A percentile compares a stretch with the other conserved stretches of the same genome.
These are phyloP conservation scores for Paelopatides confundens DNA, from an alignment of 53 echinoderm and acorn worm genomes.

Conservation along the genomic window DNA sequence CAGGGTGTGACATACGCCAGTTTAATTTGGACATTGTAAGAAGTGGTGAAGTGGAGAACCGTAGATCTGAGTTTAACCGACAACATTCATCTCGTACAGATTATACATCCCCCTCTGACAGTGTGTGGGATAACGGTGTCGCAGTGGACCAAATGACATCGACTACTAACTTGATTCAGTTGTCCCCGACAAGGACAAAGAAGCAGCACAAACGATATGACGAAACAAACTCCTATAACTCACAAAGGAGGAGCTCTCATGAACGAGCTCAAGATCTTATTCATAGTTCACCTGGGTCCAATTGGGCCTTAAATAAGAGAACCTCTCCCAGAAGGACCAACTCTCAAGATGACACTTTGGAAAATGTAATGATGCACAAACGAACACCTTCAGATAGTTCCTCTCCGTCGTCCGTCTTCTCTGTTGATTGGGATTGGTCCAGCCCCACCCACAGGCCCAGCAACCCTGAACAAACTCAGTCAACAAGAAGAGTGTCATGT, in stretches of 20 bases:
- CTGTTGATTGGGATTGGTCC: slow-evolving; percentile 85
- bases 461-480: not conserved
- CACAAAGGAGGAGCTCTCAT: slow-evolving; percentile 46
- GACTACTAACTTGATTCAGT: slow-evolving; percentile 64
- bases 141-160: slow-evolving; percentile 52
- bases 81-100: slow-evolving; percentile 58
- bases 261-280: slow-evolving; percentile 19
- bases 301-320: slow-evolving; percentile 25
- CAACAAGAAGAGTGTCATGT: slow-evolving; percentile 21
- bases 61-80: slow-evolving; percentile 52
- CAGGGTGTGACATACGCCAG: slow-evolving; percentile 87
- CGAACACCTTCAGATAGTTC: slow-evolving; percentile 88
- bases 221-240: slow-evolving; percentile 22
- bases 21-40: slow-evolving; percentile 68
- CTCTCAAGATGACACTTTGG: slow-evolving; percentile 89
- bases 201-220: slow-evolving; percentile 12
- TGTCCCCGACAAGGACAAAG: slow-evolving; percentile 40
- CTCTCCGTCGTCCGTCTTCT: slow-evolving; percentile 78
- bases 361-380: slow-evolving; percentile 70
- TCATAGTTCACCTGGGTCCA: slow-evolving; percentile 13
- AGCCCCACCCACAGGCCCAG: slow-evolving; percentile 68
- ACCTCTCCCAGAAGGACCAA: slow-evolving; percentile 82
- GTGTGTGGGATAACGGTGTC: slow-evolving; percentile 41
- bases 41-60: slow-evolving; percentile 69
- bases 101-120: slow-evolving; percentile 41